Evolutionary conservation across 2,113 vertebrate species (phyloP).

Genomic region (Podarcis raffonei): DNA sequence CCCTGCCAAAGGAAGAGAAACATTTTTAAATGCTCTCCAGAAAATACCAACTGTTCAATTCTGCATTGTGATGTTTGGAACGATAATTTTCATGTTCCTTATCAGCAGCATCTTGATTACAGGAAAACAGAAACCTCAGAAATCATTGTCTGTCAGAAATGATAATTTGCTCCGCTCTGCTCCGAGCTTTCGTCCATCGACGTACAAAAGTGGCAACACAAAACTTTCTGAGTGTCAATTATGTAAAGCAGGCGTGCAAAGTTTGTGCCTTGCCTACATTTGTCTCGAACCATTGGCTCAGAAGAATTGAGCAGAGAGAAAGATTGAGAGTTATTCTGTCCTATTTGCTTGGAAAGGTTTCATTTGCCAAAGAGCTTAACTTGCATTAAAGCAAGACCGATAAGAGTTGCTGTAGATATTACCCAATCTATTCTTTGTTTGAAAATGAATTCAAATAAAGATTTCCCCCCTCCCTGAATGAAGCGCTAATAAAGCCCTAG

Average conservation of each 20-base stretch:
- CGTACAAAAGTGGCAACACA: neutral
- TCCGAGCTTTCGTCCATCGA: neutral
- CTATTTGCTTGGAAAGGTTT: constrained; percentile 25
- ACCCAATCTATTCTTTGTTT: constrained; percentile 14
- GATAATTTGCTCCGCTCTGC: constrained; percentile 1
- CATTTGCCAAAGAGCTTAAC: constrained; percentile 25
- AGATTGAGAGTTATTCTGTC: constrained; percentile 29
- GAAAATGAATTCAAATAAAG: constrained; percentile 11
- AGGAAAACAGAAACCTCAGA: constrained; percentile 4
- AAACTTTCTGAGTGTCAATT: constrained; percentile 14
- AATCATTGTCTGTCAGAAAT: constrained; percentile 5
- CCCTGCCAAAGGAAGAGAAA: neutral
- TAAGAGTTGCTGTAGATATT: constrained; percentile 21
- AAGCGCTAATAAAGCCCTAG: neutral
- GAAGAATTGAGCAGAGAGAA: constrained; percentile 19
- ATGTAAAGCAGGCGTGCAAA: neutral
- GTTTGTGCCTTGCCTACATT: constrained; percentile 10
- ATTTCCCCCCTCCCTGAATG: neutral
- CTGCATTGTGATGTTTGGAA: neutral
- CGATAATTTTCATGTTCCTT: constrained; percentile 1
- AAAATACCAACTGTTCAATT: neutral
- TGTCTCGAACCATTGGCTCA: constrained; percentile 20
- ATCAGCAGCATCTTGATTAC: neutral
- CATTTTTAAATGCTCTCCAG: constrained; percentile 1
- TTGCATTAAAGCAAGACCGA: constrained; percentile 29